phyloP scores from a whole-genome alignment of 2,888 invertebrate genomes.

The Helobdella robusta region DNA sequence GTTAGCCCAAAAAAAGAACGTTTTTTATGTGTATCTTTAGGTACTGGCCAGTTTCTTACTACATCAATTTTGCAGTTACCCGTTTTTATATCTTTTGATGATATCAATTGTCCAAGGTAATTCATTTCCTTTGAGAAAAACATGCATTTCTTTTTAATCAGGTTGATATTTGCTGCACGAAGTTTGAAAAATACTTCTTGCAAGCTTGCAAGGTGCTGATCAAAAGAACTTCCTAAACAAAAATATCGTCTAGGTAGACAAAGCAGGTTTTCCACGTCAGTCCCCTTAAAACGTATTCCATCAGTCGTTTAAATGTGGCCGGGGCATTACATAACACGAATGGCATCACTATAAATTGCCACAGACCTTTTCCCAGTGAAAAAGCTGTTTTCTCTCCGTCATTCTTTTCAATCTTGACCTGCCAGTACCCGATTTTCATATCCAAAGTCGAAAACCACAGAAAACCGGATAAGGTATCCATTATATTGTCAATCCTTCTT shows the following conservation, averaged over 20 bases:
- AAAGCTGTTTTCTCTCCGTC: slow-evolving; percentile 28
- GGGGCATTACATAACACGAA: slow-evolving; percentile 21
- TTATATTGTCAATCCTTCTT: too few species aligned
- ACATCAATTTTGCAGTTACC: slow-evolving; percentile 20
- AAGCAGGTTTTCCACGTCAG: slow-evolving; percentile 4
- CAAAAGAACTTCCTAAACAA: slow-evolving; percentile 13
- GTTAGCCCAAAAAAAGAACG: slow-evolving; percentile 20
- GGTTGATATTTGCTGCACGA: slow-evolving; percentile 1
- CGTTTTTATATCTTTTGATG: slow-evolving; percentile 14
- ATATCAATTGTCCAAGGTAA: slow-evolving; percentile 26
- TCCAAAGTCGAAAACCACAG: slow-evolving; percentile 34
- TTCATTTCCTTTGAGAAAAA: slow-evolving; percentile 22
- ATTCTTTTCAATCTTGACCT: slow-evolving; percentile 29
- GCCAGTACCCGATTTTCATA: slow-evolving; percentile 36
- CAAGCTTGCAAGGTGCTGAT: slow-evolving; percentile 9
- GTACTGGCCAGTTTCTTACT: slow-evolving; percentile 23
- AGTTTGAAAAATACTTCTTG: neutral
- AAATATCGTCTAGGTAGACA: slow-evolving; percentile 27
- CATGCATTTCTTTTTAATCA: slow-evolving; percentile 19
- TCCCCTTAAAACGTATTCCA: slow-evolving; percentile 21
- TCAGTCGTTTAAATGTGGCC: slow-evolving; percentile 25
- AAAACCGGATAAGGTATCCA: slow-evolving; percentile 31
- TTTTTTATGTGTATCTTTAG: neutral
- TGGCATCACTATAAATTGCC: slow-evolving; percentile 21
- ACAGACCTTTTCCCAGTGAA: slow-evolving; percentile 16